Percentiles rank a stretch among this genome's conserved stretches.
Evolutionary conservation across 2,113 vertebrate species (phyloP).

Genomic region (Rhegmatorhina hoffmannsi): DNA sequence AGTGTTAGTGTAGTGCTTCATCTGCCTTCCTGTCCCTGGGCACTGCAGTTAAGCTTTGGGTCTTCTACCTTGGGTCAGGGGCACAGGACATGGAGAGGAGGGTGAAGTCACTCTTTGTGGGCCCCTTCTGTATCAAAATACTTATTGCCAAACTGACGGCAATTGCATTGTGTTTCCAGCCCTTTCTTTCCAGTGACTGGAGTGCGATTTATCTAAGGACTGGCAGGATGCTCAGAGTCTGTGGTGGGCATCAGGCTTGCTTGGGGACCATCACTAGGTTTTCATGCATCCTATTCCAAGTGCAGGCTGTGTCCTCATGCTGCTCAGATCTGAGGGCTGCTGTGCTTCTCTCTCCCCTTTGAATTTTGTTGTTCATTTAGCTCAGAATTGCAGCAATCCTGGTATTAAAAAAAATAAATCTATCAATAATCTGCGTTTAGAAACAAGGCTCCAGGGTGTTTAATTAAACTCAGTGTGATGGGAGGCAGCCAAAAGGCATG

Average conservation of each 20-base stretch:
- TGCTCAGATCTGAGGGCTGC: neutral
- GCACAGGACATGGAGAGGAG: neutral
- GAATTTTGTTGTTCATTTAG: neutral
- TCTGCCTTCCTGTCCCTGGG: neutral
- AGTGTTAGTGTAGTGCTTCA: neutral
- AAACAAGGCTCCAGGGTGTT: neutral
- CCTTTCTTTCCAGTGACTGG: neutral
- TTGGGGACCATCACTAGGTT: accelerated
- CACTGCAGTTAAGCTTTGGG: neutral
- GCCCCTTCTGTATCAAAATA: neutral
- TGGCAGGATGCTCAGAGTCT: accelerated
- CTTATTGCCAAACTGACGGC: neutral
- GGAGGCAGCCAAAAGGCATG: slow-evolving; percentile 9
- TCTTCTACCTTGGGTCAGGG: neutral
- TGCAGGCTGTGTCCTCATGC: neutral
- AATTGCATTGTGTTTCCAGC: neutral
- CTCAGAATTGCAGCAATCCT: neutral
- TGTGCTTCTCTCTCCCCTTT: neutral
- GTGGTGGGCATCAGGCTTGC: neutral
- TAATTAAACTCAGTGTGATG: slow-evolving; percentile 3
- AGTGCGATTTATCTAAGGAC: neutral
- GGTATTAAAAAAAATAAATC: neutral
- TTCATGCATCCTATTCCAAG: neutral
- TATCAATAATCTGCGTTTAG: neutral
- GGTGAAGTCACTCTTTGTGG: neutral